phyloP scores from a whole-genome alignment of 2,888 invertebrate genomes.

The Brenthis daphne region DNA sequence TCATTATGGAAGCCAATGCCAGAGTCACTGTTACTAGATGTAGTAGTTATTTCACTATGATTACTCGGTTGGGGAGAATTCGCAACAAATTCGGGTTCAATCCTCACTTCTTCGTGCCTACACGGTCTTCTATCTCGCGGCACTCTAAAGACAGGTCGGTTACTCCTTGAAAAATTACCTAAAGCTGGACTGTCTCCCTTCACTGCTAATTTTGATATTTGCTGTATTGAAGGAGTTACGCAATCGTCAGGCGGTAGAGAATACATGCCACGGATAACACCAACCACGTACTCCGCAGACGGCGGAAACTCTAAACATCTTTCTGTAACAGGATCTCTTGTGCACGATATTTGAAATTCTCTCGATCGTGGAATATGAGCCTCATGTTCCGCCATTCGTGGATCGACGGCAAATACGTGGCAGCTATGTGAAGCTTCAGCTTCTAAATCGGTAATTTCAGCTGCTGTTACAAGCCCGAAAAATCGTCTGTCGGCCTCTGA shows the following conservation, averaged over 20 bases:
- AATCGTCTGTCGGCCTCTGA: conserved; percentile 95
- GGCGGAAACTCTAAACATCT: conserved; percentile 95
- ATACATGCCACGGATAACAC: conserved; percentile 88
- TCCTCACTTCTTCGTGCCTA: conserved; percentile 59
- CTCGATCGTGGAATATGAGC: conserved; percentile 90
- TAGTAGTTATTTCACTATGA: conserved; percentile 89
- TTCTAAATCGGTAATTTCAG: conserved; percentile 78
- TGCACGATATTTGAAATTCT: conserved; percentile 93
- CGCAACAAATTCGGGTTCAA: conserved; percentile 81
- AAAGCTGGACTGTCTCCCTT: conserved; percentile 74
- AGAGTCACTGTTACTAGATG: conserved; percentile 96
- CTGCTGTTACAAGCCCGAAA: conserved; percentile 95
- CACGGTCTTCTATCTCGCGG: conserved; percentile 65
- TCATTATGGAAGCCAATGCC: conserved; percentile 97
- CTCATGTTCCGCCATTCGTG: conserved; percentile 91
- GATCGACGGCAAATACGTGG: conserved; percentile 96
- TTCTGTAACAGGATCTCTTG: conserved; percentile 88
- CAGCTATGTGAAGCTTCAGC: conserved; percentile 90
- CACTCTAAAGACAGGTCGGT: conserved; percentile 62
- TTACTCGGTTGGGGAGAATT: conserved; percentile 93
- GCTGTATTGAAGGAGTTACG: conserved; percentile 65
- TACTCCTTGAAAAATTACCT: conserved; percentile 66
- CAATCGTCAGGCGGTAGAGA: conserved; percentile 80
- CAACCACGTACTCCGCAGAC: conserved; percentile 89
- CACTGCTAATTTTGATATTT: conserved; percentile 70